phyloP scores from a whole-genome alignment of 2,113 vertebrate genomes.

The Eulacestoma nigropectus region DNA sequence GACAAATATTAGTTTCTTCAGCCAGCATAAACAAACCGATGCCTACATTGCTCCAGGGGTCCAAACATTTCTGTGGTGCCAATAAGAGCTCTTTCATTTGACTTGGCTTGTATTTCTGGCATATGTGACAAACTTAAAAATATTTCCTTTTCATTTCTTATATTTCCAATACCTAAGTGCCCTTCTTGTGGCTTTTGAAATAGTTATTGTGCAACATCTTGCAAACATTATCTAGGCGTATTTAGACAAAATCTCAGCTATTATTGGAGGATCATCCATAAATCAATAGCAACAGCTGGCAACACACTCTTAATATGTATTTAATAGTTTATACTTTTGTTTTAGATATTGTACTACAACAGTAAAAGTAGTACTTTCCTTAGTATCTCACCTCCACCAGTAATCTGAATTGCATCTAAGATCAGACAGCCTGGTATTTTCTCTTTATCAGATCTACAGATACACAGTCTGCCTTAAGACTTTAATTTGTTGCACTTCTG shows the following conservation, averaged over 20 bases:
- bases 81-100: background rate
- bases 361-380: background rate
- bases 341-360: background rate
- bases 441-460: background rate
- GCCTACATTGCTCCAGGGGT: background rate
- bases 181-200: background rate
- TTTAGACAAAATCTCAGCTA: background rate
- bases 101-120: constrained; percentile 18
- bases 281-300: background rate
- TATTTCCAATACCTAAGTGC: background rate
- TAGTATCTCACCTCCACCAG: background rate
- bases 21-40: constrained; percentile 1
- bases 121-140: background rate
- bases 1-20: background rate
- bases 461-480: background rate
- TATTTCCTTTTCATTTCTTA: background rate
- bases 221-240: background rate
- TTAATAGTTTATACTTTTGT: background rate
- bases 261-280: background rate
- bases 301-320: background rate
- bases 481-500: background rate
- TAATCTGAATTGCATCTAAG: background rate
- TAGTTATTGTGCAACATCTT: background rate
- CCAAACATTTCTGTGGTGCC: background rate
- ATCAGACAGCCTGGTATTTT: background rate